Base-by-base conservation (phyloP, 2,888 invertebrate genomes). In the Drosophila barbarae region DNA sequence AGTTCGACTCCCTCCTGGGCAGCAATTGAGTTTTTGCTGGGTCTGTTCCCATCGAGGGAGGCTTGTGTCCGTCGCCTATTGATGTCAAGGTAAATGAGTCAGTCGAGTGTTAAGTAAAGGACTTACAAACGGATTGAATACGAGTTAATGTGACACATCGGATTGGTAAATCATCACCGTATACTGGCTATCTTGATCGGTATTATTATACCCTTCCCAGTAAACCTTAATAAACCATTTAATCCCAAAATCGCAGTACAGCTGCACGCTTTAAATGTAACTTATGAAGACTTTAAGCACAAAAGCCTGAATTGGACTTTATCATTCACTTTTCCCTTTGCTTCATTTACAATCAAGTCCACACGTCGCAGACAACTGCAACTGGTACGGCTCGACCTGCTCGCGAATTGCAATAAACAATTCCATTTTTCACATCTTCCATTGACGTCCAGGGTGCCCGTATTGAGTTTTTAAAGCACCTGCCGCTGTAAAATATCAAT, bases 401-500 rank as follows among this genome's bases (percentile, higher is more conserved):
- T 42, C 41, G 39, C n/a, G 58, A 65, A 52, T 42, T 53, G 50
- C 51, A 66, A 69, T 66, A 65, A 71, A 67, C 36, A 63, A 70
- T 73, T 73, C 42, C 38, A 58, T 57, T 80, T 34, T n/a, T 10
- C 60, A 34, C 34, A 18, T 35, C 34, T 35, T 23, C 51, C 51
- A 41, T 46, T 60, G 53, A 32, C 53, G 36, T 47, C 39, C 47
- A 30, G 18, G 10, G n/a, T 28, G 23, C 34, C 35, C 21, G 44
- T 60, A 42, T 46, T 34, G 15, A 38, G 42, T 38, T 51, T 42
- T 21, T 8, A 10, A 18, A 7, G 18, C 18, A 18, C 18, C 18
- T 18, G 18, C 18, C 18, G 13, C 38, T 23, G 18, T 42, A 26
- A 58, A 39, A 65, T 77, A 72, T 73, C 73, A 76, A 82, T 73